A percentile compares a stretch with the other conserved stretches of the same genome.
Conservation (phyloP, 64 coral and sea anemone species). For the Cladopsammia gracilis region DNA sequence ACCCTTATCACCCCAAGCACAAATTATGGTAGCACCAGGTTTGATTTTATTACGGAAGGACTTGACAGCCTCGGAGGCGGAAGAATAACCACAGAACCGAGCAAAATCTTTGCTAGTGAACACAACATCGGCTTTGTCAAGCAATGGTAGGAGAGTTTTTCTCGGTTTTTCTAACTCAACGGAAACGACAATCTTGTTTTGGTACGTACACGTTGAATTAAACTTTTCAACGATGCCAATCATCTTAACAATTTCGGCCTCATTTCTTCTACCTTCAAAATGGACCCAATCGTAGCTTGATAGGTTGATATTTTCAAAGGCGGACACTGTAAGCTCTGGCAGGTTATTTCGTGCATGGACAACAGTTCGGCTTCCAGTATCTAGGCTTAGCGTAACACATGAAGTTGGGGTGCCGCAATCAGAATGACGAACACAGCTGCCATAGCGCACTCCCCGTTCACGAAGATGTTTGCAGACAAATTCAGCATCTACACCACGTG, state of each 20-base stretch:
- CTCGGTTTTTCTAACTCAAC: constrained; percentile 68
- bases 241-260: constrained; percentile 45
- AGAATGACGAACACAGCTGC: constrained; percentile 17
- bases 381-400: constrained; percentile 47
- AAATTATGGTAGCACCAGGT: constrained; percentile 45
- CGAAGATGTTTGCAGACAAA: constrained; percentile 38
- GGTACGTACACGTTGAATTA: background rate
- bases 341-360: constrained; percentile 47
- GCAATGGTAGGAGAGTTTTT: constrained; percentile 10
- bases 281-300: constrained; percentile 53
- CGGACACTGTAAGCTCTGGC: constrained; percentile 36
- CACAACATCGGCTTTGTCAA: constrained; percentile 46
- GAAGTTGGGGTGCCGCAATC: constrained; percentile 58
- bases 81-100: constrained; percentile 29
- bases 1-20: constrained; percentile 62
- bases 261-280: constrained; percentile 66
- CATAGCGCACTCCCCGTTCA: constrained; percentile 1
- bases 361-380: constrained; percentile 58
- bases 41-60: background rate
- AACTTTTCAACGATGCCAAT: constrained; percentile 36
- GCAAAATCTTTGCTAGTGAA: constrained; percentile 63
- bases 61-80: constrained; percentile 18
- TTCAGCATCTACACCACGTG: constrained; percentile 3
- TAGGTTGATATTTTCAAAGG: constrained; percentile 49
- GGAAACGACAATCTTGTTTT: constrained; percentile 36